Base-by-base conservation (phyloP, 2,113 vertebrate genomes). In the Mixornis gularis region DNA sequence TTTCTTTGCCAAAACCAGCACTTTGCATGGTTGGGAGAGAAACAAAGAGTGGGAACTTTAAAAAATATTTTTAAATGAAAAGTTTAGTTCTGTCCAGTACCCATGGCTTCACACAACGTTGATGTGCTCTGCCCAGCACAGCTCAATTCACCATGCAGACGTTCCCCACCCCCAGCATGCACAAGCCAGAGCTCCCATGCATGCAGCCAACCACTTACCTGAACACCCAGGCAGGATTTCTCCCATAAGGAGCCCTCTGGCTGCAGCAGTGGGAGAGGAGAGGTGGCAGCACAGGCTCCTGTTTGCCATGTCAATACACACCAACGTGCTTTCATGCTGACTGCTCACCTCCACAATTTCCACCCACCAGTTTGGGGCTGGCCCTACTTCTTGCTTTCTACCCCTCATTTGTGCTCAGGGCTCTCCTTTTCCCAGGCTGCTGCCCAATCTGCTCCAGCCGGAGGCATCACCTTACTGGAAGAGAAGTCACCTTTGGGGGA, bases 101-200 rank as follows among this genome's bases (percentile, higher is more conserved):
- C 64, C 38, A 40, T 41, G 48, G 36, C 60, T 89, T 78, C 60
- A 74, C 36, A 44, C 22, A 63, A 30, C 1, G 36, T 62, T 48
- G 85, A 38, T 29, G 27, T 92, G 94, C 91, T 24, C 51, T 88
- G 89, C 82, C 89, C 76, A 86, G 73, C 77, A 70, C 18, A 58
- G 32, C 6, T 3, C 83, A 55, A 70, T 52, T 68, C 10, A 25
- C 36, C 89, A 85, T 91, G 87, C 92, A 80, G 65, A 55, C 73
- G 7, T 52, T 89, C 48, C 76, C 78, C 79, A 32, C 64, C 56
- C 68, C 0, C 85, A 89, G 73, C 96, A 94, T 95, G 95, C 97
- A 92, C 3, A 8, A 48, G 73, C 78, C 49, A 12, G 85, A 38
- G 8, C 38, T 65, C 30, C 63, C 59, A n/a, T 25, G 73, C 69